Percentiles rank a stretch among this genome's conserved stretches.
phyloP scores from a whole-genome alignment of 2,888 invertebrate genomes.

The Caenorhabditis afra region DNA sequence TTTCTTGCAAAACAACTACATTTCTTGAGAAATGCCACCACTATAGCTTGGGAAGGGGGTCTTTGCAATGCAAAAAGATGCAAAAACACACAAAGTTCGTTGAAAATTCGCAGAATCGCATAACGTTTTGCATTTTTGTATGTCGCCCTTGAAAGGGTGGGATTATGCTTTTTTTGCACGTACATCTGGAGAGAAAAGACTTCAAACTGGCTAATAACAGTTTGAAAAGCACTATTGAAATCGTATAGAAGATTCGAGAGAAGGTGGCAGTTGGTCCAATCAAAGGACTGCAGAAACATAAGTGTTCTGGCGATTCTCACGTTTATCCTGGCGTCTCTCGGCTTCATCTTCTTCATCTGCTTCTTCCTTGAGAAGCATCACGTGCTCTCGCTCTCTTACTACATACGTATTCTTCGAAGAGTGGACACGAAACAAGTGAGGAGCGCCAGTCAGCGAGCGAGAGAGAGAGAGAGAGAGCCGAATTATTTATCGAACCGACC shows the following conservation, averaged over 20 bases:
- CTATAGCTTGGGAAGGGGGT: background rate
- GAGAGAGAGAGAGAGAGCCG: slow-evolving; percentile 22
- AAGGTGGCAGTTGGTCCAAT: background rate
- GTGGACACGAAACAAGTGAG: slow-evolving; percentile 34
- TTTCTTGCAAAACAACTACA: background rate
- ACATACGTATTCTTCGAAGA: slow-evolving; percentile 33
- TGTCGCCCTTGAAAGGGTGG: no score
- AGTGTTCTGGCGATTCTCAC: slow-evolving; percentile 19
- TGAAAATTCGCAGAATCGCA: no score
- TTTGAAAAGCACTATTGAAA: no score
- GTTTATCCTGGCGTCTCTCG: slow-evolving; percentile 10
- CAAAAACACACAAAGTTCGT: no score
- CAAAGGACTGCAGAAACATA: background rate
- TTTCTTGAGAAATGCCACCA: background rate
- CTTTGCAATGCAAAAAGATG: background rate
- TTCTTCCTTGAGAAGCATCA: slow-evolving; percentile 43
- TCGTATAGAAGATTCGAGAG: no score
- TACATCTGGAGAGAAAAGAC: no score
- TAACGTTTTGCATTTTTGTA: no score
- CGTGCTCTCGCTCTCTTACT: slow-evolving; percentile 47
- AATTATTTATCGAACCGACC: slow-evolving; percentile 56
- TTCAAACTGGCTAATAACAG: no score
- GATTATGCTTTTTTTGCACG: no score
- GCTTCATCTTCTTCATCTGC: slow-evolving; percentile 16
- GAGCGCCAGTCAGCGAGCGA: slow-evolving; percentile 12